A percentile compares a stretch with the other conserved stretches of the same genome.
Conservation (phyloP, 2,113 vertebrate genomes). For the Menidia beryllina region DNA sequence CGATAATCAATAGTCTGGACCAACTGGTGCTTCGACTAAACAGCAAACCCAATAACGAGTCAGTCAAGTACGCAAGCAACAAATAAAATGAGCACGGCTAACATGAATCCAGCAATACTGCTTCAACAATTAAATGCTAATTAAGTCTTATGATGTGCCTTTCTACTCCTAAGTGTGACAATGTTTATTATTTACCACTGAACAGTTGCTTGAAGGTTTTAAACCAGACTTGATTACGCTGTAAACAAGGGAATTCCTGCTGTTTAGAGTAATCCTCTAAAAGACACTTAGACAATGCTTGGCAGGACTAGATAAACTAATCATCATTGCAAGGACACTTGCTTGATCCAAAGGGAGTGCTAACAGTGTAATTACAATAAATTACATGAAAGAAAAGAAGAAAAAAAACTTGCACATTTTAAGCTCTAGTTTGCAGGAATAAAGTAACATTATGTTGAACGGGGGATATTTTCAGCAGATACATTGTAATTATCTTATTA, state of each 20-base stretch:
- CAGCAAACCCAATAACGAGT: background rate
- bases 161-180: background rate
- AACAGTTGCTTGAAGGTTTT: conserved; percentile 29
- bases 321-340: conserved; percentile 57
- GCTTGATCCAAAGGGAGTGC: conserved; percentile 53
- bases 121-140: conserved; percentile 14
- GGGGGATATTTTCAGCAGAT: conserved; percentile 44
- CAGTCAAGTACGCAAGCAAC: background rate
- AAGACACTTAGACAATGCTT: conserved; percentile 26
- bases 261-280: conserved; percentile 37
- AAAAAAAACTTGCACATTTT: conserved; percentile 49
- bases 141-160: conserved; percentile 28
- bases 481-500: background rate
- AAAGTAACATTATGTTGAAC: conserved; percentile 57
- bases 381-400: conserved; percentile 33
- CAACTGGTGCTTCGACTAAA: conserved; percentile 29
- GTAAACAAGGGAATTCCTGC: conserved; percentile 19
- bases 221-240: conserved; percentile 46
- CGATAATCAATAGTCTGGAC: conserved; percentile 35
- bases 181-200: conserved; percentile 21
- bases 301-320: conserved; percentile 36
- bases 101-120: background rate
- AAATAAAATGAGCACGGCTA: background rate
- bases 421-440: conserved; percentile 55
- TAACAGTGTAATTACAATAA: conserved; percentile 67